Evolutionary conservation across 1,140 invertebrate genomes (phyloP), one percentile per base, ranked within the genome.

Genomic region (Euura lappo): DNA sequence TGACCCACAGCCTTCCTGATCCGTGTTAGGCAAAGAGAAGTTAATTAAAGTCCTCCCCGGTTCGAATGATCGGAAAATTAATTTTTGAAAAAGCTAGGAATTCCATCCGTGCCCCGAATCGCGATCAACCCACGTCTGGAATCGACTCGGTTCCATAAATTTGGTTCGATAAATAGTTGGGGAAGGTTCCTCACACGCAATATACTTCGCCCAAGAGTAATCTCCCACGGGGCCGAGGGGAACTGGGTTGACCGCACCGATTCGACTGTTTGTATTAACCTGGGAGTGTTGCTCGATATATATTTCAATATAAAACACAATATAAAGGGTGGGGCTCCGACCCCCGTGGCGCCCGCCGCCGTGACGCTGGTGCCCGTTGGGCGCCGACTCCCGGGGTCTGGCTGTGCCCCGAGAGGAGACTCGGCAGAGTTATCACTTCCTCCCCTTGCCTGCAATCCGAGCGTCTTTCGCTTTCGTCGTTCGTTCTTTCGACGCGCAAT

Each of bases 301-400:
- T 68, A 68, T 28, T 68, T 68, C 66, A 68, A 68, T 68, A 68
- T 68, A 68, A 68, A 68, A 68, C 66, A 68, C 66, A 68, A 68
- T 68, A 68, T 68, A 68, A 68, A 68, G 66, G 66, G 66, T 68
- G 66, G 13, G 66, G 66, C 6, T 68, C 44, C 8, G 66, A 11
- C 13, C 66, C 66, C 66, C 66, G 66, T 68, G 66, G 66, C 66
- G 66, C 66, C 66, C 66, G 66, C 66, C 66, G 44, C 66, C 66
- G 66, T 44, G 66, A 68, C 66, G 66, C 66, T 68, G 42, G 28
- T 68, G 66, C 66, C 66, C 66, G 66, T 42, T 68, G 66, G 44
- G 66, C 66, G 66, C 66, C 13, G 28, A 42, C 13, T 68, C 13
- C 66, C 28, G 28, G 44, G 66, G 13, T 44, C 8, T 8, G 42